Conservation (phyloP, 2,888 invertebrate genomes). For the Heteromyza rotundicornis region DNA sequence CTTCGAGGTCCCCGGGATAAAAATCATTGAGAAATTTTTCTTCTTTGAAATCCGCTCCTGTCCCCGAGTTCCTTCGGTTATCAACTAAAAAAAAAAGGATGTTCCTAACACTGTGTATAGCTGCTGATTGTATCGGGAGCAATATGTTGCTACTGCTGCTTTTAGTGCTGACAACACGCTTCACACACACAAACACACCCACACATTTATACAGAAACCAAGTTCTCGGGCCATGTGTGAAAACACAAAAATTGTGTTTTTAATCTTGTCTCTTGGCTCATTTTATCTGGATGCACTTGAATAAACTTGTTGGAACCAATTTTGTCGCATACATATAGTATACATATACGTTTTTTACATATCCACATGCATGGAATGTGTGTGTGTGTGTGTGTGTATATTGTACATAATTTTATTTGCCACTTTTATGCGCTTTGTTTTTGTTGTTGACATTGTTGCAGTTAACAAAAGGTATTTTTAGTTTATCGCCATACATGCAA, state of each 20-base stretch:
- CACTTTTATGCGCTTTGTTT: neutral
- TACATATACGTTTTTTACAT: too few species aligned
- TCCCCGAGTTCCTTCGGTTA: neutral
- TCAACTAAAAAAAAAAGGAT: neutral
- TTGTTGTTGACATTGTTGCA: constrained; percentile 10
- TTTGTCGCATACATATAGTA: neutral
- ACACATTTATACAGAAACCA: too few species aligned
- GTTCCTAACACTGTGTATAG: too few species aligned
- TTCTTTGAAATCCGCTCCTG: neutral
- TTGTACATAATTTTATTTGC: constrained; percentile 3
- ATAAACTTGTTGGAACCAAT: constrained; percentile 16
- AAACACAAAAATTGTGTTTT: constrained; percentile 4
- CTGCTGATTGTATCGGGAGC: neutral
- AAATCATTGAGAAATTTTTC: neutral
- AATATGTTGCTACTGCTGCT: neutral
- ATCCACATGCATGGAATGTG: too few species aligned
- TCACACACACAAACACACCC: neutral
- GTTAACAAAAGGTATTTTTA: constrained; percentile 9
- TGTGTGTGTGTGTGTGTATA: too few species aligned
- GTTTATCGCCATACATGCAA: neutral
- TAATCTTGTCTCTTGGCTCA: constrained; percentile 15
- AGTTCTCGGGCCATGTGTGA: neutral
- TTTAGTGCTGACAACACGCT: neutral
- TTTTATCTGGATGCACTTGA: constrained; percentile 23
- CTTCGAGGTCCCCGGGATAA: too few species aligned